Conservation (phyloP, 92 coral and sea anemone genomes). For the Epizoanthus fatuus region DNA sequence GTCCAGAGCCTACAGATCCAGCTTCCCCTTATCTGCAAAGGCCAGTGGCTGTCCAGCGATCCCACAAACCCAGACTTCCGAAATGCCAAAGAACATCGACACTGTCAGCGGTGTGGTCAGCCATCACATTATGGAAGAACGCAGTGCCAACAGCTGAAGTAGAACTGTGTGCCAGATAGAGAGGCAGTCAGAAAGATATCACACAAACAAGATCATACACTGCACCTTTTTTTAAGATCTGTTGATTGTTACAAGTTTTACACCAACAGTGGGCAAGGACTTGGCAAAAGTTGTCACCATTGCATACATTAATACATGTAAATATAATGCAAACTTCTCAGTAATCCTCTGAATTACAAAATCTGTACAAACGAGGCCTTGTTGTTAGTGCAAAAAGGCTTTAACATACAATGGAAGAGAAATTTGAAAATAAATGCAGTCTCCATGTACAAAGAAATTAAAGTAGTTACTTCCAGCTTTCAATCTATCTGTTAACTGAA, state of each 20-base stretch:
- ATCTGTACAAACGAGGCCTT: not conserved
- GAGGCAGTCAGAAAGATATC: too few species aligned
- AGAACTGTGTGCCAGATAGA: too few species aligned
- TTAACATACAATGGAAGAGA: too few species aligned
- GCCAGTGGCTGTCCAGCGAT: conserved; percentile 11
- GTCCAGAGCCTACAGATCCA: not conserved
- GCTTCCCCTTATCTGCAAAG: conserved; percentile 9
- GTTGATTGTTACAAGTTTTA: not conserved
- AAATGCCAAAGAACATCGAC: not conserved
- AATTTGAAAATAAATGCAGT: too few species aligned
- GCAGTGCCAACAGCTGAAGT: too few species aligned
- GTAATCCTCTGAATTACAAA: conserved; percentile 6
- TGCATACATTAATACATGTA: not conserved
- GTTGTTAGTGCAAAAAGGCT: too few species aligned
- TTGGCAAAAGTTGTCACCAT: conserved; percentile 11
- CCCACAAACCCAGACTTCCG: not conserved
- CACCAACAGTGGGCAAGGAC: not conserved
- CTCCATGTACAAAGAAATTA: too few species aligned
- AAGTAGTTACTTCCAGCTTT: too few species aligned
- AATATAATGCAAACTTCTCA: not conserved
- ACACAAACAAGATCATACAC: too few species aligned
- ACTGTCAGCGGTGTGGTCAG: not conserved
- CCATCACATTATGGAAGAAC: too few species aligned
- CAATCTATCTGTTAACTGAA: too few species aligned
- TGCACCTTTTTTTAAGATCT: not conserved